Percentiles rank a stretch among this genome's conserved stretches.
Conservation (phyloP, 2,888 invertebrate genomes). For the Therioaphis trifolii region DNA sequence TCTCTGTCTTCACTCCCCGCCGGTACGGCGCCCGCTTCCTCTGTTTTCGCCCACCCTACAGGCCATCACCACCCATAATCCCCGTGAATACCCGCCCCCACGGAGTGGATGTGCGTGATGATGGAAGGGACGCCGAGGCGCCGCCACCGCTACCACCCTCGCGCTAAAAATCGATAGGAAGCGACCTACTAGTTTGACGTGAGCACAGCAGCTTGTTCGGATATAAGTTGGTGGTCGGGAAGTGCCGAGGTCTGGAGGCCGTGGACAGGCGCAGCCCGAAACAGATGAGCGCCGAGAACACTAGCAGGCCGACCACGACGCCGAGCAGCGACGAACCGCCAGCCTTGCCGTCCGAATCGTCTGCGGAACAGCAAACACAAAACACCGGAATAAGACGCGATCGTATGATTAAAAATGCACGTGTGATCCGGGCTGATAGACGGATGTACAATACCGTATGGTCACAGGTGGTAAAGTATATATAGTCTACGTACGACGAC, state of each 20-base stretch:
- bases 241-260: constrained; percentile 75
- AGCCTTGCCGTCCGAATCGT: constrained; percentile 49
- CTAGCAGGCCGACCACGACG: constrained; percentile 85
- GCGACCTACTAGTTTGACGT: constrained; percentile 62
- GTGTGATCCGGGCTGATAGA: background rate
- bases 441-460: too few relatives aligned
- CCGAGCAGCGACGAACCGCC: constrained; percentile 74
- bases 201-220: constrained; percentile 62
- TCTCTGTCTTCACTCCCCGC: background rate
- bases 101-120: background rate
- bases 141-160: background rate
- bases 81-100: background rate
- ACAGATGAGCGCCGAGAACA: constrained; percentile 87
- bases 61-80: background rate
- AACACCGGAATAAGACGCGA: background rate
- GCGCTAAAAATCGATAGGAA: constrained; percentile 38
- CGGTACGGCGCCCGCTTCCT: background rate
- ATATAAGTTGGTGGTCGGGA: constrained; percentile 76
- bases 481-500: too few relatives aligned
- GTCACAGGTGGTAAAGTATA: too few relatives aligned
- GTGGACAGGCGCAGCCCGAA: constrained; percentile 89
- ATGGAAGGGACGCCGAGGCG: background rate
- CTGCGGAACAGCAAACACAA: constrained; percentile 34
- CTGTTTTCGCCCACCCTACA: background rate
- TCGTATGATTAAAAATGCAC: background rate